Evolutionary conservation across 1,140 invertebrate genomes (phyloP).

Genomic region (honey bee (Apis mellifera)): Amel_HAv3.1 CM009934.2:3389001-3389500

Average conservation of each 20-base stretch:
- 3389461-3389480: background rate
- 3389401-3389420: background rate
- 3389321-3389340: background rate
- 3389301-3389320: background rate
- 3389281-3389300: background rate
- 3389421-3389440: background rate
- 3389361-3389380: background rate
- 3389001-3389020: too few species aligned
- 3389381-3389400: background rate
- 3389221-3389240: background rate
- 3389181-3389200: background rate
- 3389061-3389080: background rate
- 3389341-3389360: background rate
- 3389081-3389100: background rate
- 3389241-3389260: slow-evolving; percentile 10
- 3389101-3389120: background rate
- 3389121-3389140: too few species aligned
- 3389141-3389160: background rate
- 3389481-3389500: background rate
- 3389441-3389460: background rate
- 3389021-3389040: background rate
- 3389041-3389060: background rate
- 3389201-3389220: background rate
- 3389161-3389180: background rate
- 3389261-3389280: slow-evolving; percentile 15